Percentiles rank a stretch among this genome's conserved stretches.
phyloP scores from a whole-genome alignment of 1,140 invertebrate species.

The Lineus longissimus region DNA sequence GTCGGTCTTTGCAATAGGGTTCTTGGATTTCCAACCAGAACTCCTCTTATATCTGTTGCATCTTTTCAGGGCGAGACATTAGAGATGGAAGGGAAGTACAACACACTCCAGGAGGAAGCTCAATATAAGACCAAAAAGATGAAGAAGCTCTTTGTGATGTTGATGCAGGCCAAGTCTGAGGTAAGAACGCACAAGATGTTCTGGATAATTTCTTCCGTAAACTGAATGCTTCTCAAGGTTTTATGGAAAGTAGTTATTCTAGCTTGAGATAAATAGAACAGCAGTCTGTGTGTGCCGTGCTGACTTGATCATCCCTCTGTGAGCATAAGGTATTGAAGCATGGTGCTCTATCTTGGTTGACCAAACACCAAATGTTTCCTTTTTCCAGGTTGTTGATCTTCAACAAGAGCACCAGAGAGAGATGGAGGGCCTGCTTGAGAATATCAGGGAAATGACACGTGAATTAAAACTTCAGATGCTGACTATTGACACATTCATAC shows the following conservation, averaged over 20 bases:
- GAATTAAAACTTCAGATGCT: conserved; percentile 89
- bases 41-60: too few species aligned
- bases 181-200: conserved; percentile 25
- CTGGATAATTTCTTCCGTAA: too few species aligned
- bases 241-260: too few species aligned
- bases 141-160: conserved; percentile 68
- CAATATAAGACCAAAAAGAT: conserved; percentile 88
- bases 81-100: conserved; percentile 95
- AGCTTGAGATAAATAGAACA: too few species aligned
- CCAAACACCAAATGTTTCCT: too few species aligned
- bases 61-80: conserved; percentile 77
- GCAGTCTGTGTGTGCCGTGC: too few species aligned
- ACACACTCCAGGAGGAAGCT: conserved; percentile 82
- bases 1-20: too few species aligned
- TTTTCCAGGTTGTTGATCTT: conserved; percentile 39
- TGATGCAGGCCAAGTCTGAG: conserved; percentile 55
- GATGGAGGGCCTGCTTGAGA: conserved; percentile 92
- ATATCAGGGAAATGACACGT: conserved; percentile 78
- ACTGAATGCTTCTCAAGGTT: too few species aligned
- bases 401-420: conserved; percentile 88
- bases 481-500: conserved; percentile 81
- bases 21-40: too few species aligned
- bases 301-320: too few species aligned
- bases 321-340: too few species aligned
- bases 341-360: background rate